These are phyloP conservation scores for Falco concolor DNA, from an alignment of 2,797 vertebrate genomes.

Conservation along the genomic window DNA sequence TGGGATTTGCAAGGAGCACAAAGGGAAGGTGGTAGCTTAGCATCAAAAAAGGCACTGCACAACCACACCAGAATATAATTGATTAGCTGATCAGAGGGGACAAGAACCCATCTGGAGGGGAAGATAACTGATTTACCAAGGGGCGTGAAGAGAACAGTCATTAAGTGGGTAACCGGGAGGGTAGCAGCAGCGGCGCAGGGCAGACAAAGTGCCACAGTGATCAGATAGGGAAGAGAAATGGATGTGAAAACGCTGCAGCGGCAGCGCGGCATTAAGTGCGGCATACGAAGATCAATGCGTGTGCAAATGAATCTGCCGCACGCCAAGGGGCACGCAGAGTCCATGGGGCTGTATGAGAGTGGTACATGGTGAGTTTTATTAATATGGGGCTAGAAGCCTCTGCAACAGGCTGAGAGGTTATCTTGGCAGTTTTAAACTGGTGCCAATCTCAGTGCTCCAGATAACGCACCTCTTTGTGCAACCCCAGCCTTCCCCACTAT, in stretches of 20 bases:
- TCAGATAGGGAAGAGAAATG: background rate
- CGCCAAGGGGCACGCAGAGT: fast-evolving
- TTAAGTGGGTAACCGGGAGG: background rate
- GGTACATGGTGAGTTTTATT: fast-evolving
- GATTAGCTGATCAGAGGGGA: slow-evolving; percentile 11
- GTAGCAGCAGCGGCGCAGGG: fast-evolving
- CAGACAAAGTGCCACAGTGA: background rate
- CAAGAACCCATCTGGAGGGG: background rate
- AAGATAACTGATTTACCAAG: background rate
- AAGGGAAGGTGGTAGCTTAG: background rate
- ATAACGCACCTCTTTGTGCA: background rate
- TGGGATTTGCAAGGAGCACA: fast-evolving
- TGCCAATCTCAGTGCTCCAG: background rate
- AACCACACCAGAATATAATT: background rate
- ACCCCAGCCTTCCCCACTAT: fast-evolving
- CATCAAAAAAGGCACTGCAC: background rate
- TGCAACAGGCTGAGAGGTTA: background rate
- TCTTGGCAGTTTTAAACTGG: background rate
- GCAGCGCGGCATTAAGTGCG: fast-evolving
- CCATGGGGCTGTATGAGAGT: fast-evolving
- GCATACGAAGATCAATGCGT: fast-evolving
- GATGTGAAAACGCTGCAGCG: background rate
- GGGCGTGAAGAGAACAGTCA: background rate
- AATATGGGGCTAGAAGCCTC: background rate
- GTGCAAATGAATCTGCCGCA: fast-evolving